Percentiles rank a stretch among this genome's conserved stretches.
Conservation (phyloP, 2,113 vertebrate species). For the Zonotrichia leucophrys region DNA sequence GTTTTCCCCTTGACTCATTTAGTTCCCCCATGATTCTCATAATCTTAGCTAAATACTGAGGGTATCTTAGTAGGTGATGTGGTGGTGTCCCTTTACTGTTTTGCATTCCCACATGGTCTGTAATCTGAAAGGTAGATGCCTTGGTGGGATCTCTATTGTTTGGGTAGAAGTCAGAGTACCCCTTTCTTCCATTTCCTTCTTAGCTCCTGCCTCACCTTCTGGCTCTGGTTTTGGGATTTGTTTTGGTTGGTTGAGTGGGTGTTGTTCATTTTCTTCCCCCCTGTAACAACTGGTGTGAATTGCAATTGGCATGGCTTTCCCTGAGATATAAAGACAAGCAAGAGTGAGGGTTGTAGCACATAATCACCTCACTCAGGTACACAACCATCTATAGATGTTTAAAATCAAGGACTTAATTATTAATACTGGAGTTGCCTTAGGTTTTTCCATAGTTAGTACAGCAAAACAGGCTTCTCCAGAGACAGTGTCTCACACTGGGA, state of each 20-base stretch:
- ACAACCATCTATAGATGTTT: background rate
- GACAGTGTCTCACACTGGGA: background rate
- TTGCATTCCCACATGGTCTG: background rate
- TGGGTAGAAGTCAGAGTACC: background rate
- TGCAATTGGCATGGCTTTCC: background rate
- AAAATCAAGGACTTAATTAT: background rate
- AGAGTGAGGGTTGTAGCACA: background rate
- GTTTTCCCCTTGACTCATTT: background rate
- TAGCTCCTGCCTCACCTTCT: background rate
- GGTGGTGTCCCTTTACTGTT: background rate
- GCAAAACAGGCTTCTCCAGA: background rate
- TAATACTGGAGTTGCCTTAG: background rate
- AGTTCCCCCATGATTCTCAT: background rate
- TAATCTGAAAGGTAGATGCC: background rate
- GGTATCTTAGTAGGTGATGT: background rate
- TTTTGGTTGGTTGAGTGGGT: background rate
- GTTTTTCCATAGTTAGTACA: background rate
- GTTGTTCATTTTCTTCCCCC: fast-evolving
- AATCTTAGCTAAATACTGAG: background rate
- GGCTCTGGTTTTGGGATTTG: background rate
- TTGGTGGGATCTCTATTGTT: background rate
- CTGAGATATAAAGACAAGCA: background rate
- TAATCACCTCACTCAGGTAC: background rate
- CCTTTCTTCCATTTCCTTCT: background rate
- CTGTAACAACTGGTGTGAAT: background rate